Conservation (phyloP, 1,140 invertebrate genomes). For the Probaryconus sp. region DNA sequence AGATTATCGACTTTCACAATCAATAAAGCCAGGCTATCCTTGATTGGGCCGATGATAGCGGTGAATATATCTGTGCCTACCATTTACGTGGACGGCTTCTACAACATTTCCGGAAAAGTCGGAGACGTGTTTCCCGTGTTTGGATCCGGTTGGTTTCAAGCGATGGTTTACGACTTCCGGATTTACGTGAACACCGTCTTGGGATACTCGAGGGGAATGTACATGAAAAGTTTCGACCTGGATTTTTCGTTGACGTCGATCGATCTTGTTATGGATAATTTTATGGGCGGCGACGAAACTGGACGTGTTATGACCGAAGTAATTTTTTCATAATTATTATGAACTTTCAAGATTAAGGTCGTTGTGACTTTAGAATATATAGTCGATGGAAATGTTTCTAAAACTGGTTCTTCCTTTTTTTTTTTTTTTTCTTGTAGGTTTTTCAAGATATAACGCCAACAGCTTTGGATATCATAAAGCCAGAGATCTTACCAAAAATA, state of each 20-base stretch:
- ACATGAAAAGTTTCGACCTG: slow-evolving; percentile 73
- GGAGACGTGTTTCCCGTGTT: slow-evolving; percentile 64
- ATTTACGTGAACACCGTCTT: slow-evolving; percentile 70
- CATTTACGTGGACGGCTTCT: slow-evolving; percentile 65
- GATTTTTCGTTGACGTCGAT: slow-evolving; percentile 68
- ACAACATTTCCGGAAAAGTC: slow-evolving; percentile 70
- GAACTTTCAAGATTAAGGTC: background rate
- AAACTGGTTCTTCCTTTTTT: too few species aligned
- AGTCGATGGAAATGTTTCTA: too few species aligned
- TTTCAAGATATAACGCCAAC: slow-evolving; percentile 70
- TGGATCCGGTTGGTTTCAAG: slow-evolving; percentile 66
- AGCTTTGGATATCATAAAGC: slow-evolving; percentile 71
- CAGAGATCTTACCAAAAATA: slow-evolving; percentile 71
- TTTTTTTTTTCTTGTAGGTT: slow-evolving; percentile 61
- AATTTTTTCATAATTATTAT: slow-evolving; percentile 2
- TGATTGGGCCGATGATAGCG: slow-evolving; percentile 71
- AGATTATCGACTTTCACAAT: slow-evolving; percentile 69
- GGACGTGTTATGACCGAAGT: slow-evolving; percentile 71
- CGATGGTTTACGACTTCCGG: slow-evolving; percentile 64
- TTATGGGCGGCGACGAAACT: slow-evolving; percentile 69
- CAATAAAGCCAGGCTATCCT: slow-evolving; percentile 70
- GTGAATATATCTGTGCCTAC: slow-evolving; percentile 69
- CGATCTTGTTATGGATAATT: slow-evolving; percentile 67
- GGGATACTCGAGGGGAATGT: slow-evolving; percentile 71
- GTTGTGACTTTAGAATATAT: too few species aligned